Evolutionary conservation across 2,113 vertebrate species (phyloP), one percentile per base, ranked within the genome.

Genomic region (Lophius piscatorius): DNA sequence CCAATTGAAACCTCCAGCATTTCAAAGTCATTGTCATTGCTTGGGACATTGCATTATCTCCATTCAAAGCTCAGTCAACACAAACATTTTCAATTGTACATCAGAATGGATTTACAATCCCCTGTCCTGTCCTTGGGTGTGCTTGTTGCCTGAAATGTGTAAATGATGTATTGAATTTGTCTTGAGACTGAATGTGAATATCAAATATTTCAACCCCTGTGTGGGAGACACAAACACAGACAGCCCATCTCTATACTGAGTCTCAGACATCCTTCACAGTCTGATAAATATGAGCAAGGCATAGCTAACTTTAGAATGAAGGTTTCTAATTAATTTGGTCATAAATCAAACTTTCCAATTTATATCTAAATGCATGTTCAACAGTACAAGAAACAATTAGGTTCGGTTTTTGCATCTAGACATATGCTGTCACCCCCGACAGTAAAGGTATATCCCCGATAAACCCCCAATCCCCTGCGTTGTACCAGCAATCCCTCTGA

Each of bases 81-180:
- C 56, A 66, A 49, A 67, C 16, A 54, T 59, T 42, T 74, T 74
- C 55, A 57, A 66, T 67, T 51, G 45, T 20, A 46, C 35, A 76
- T 68, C 50, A 57, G 11, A 34, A 64, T 54, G 38, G 46, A 68
- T 68, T 79, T 45, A 50, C 18, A 12, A 4, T 58, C 52, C n/a
- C 6, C 9, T 50, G 11, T 42, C 44, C 65, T 50, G 36, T 70
- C 60, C 61, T 73, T 70, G 52, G 29, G 58, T 62, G 23, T 67
- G 20, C 39, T 58, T 72, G 71, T 70, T 72, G 54, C 63, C 46
- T 52, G 35, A 63, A 49, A 70, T 77, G 31, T 41, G 74, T 49
- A 13, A 74, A 52, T 58, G 28, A 71, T 62, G 14, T 58, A 46
- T 65, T 66, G 44, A 62, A 62, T 80, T 52, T 83, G 42, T 38